Evolutionary conservation across 1,140 invertebrate species (phyloP).

Genomic region (Pristionchus pacificus): DNA sequence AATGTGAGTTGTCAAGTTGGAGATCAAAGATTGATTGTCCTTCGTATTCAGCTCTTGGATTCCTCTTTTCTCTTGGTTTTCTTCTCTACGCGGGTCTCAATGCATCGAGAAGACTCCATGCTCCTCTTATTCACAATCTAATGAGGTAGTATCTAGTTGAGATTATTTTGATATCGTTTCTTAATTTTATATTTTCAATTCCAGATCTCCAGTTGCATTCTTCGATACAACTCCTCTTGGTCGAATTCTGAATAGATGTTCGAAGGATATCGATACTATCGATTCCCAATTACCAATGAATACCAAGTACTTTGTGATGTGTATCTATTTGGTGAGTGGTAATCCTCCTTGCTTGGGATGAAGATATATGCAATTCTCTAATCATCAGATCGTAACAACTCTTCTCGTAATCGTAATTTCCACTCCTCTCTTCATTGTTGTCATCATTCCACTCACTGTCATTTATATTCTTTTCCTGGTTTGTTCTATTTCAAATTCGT

Average conservation of each 20-base stretch:
- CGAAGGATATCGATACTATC: constrained; percentile 52
- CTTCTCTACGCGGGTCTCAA: constrained; percentile 46
- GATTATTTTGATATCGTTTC: background rate
- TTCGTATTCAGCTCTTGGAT: constrained; percentile 27
- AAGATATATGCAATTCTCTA: constrained; percentile 18
- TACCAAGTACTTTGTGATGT: constrained; percentile 49
- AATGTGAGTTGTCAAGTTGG: constrained; percentile 26
- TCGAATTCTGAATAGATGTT: constrained; percentile 70
- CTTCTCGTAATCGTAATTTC: constrained; percentile 63
- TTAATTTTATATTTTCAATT: constrained; percentile 43
- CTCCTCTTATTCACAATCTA: constrained; percentile 71
- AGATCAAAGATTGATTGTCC: background rate
- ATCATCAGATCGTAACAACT: constrained; percentile 56
- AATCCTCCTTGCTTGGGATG: constrained; percentile 55
- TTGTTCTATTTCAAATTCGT: constrained; percentile 32
- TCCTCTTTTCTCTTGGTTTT: constrained; percentile 36
- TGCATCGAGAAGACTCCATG: constrained; percentile 69
- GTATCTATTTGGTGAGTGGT: constrained; percentile 55
- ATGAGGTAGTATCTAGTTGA: constrained; percentile 60
- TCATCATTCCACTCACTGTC: constrained; percentile 63
- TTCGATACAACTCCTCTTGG: constrained; percentile 70
- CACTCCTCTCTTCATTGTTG: constrained; percentile 63
- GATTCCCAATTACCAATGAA: constrained; percentile 41
- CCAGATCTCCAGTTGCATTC: constrained; percentile 65
- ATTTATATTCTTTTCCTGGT: constrained; percentile 65